Conservation (phyloP, 2,797 vertebrate genomes). For the Poeciliopsis paucimaculata region DNA sequence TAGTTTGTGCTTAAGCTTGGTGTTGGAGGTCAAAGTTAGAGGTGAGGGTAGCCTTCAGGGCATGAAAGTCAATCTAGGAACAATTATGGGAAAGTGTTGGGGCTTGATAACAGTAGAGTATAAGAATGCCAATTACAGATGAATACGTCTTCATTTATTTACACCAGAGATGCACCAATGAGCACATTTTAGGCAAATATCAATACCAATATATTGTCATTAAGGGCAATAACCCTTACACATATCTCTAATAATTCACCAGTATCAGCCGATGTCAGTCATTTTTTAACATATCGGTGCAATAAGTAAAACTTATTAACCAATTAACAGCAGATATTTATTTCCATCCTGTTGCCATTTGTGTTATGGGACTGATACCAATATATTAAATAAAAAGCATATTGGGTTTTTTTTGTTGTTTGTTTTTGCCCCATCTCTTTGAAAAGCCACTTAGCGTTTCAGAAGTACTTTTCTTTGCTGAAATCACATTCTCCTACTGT, state of each 20-base stretch:
- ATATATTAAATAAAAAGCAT: too few species aligned
- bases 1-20: not conserved
- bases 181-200: not conserved
- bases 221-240: not conserved
- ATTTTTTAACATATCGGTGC: too few species aligned
- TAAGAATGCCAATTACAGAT: not conserved
- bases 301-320: too few species aligned
- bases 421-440: not conserved
- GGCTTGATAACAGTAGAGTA: not conserved
- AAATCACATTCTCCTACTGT: not conserved
- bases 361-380: too few species aligned
- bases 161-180: not conserved
- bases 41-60: not conserved
- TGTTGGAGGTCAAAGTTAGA: not conserved
- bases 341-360: not conserved
- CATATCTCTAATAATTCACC: too few species aligned
- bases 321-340: not conserved
- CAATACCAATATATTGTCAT: not conserved
- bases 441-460: not conserved
- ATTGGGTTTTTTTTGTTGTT: too few species aligned
- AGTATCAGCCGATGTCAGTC: too few species aligned
- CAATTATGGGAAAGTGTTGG: not conserved
- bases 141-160: not conserved
- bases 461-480: not conserved
- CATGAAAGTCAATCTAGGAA: not conserved